Evolutionary conservation across 2,113 vertebrate species (phyloP), one percentile per base, ranked within the genome.

Genomic region (Pluvianellus socialis): DNA sequence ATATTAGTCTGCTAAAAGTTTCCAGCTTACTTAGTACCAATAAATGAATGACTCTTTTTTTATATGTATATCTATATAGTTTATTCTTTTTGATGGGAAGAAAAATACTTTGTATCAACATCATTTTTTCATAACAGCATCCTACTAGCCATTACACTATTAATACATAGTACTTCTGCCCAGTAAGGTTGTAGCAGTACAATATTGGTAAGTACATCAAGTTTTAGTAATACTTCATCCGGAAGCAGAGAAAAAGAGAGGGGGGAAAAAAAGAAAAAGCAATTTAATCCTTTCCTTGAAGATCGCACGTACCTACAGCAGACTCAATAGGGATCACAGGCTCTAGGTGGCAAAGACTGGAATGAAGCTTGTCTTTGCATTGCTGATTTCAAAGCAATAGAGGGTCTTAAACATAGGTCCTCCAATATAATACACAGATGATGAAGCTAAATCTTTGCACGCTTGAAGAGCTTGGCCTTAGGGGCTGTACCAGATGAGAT

Each of bases 341-440:
- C 8, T 74, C 9, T 42, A 49, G 40, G 23, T 47, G n/a, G 16
- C 61, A 63, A 85, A 75, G 33, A 38, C 53, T 86, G 24, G 14
- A 90, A 56, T 52, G 49, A 68, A 7, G 27, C 6, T 81, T 79
- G 6, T 24, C 27, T 63, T 71, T 87, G 24, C 32, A 55, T 8
- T 53, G 45, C 0, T 1, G 12, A 38, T 75, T 66, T 79, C 45
- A 58, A 59, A 70, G 30, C 7, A 58, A 17, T 13, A 5, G 22
- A 76, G 20, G 26, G 38, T 22, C 63, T 62, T 86, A 68, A 77
- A 63, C 10, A n/a, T 7, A 50, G 30, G 14, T 70, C 32, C 10
- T 74, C 27, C 19, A 35, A 28, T 0, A 62, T 23, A 81, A 71
- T 4, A 35, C 0, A 0, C 4, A 42, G 42, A 66, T 59, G 42